Evolutionary conservation across 1,140 invertebrate species (phyloP).

Genomic region (Augochlora pura): DNA sequence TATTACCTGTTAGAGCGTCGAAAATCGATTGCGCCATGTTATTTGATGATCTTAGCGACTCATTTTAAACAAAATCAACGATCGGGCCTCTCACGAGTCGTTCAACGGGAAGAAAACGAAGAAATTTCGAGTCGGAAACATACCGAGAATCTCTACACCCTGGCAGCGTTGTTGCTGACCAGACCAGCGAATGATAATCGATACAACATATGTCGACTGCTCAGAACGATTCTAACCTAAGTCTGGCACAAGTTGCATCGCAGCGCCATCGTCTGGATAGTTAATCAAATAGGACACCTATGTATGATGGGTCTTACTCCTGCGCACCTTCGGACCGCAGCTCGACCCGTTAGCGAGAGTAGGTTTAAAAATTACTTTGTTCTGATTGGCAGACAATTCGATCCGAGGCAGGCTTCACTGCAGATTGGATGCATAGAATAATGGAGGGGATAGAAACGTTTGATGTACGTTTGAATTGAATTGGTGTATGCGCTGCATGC

Average conservation of each 20-base stretch:
- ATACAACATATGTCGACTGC: conserved; percentile 47
- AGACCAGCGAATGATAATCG: conserved; percentile 54
- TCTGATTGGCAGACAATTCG: too few species aligned
- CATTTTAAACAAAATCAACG: conserved; percentile 51
- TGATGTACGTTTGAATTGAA: too few species aligned
- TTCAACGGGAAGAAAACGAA: conserved; percentile 51
- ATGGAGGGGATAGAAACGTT: too few species aligned
- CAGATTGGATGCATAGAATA: too few species aligned
- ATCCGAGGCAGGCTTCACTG: too few species aligned
- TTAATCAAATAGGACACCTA: not conserved
- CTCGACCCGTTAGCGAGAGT: too few species aligned
- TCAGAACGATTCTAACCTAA: conserved; percentile 52
- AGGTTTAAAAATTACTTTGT: too few species aligned
- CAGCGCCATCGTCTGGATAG: not conserved
- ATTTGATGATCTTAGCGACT: conserved; percentile 44
- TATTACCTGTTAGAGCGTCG: conserved; percentile 75
- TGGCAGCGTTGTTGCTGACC: conserved; percentile 57
- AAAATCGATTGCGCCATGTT: conserved; percentile 77
- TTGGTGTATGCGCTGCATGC: too few species aligned
- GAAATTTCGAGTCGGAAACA: conserved; percentile 55
- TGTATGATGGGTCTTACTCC: too few species aligned
- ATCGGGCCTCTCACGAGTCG: conserved; percentile 39
- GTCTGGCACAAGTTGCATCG: not conserved
- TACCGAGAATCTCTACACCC: conserved; percentile 55
- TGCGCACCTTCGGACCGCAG: too few species aligned